A percentile compares a stretch with the other conserved stretches of the same genome.
Conservation (phyloP, 2,797 vertebrate genomes). For the Iguana delicatissima region DNA sequence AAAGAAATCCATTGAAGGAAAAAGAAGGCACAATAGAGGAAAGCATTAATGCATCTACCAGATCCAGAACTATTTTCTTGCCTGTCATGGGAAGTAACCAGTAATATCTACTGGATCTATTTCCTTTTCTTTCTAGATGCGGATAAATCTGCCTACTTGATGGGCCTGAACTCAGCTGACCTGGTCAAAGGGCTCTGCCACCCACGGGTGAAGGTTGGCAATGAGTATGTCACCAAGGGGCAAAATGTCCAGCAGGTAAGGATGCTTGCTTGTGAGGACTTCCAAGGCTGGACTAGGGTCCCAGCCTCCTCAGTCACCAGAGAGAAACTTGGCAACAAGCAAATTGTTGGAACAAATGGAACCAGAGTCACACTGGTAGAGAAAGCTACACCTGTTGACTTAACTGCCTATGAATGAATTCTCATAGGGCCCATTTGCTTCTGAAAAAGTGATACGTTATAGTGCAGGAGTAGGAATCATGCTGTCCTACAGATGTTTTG, state of each 20-base stretch:
- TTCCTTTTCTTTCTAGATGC: conserved; percentile 66
- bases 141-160: conserved; percentile 88
- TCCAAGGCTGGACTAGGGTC: fast-evolving
- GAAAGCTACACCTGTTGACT: background rate
- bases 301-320: background rate
- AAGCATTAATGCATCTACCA: no score
- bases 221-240: conserved; percentile 90
- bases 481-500: no score
- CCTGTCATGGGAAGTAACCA: background rate
- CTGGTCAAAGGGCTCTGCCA: conserved; percentile 88
- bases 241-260: conserved; percentile 86
- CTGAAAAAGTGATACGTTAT: no score
- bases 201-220: conserved; percentile 89
- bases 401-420: background rate
- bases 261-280: background rate
- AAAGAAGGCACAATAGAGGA: background rate
- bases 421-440: background rate
- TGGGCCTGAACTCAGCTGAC: conserved; percentile 90
- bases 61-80: no score
- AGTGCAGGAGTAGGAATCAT: no score
- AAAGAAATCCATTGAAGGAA: background rate
- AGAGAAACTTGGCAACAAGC: background rate
- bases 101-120: background rate
- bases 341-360: background rate
- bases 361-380: no score